These are phyloP conservation scores for Oscheius sp. DNA, from an alignment of 2,888 invertebrate genomes.

Conservation along the genomic window DNA sequence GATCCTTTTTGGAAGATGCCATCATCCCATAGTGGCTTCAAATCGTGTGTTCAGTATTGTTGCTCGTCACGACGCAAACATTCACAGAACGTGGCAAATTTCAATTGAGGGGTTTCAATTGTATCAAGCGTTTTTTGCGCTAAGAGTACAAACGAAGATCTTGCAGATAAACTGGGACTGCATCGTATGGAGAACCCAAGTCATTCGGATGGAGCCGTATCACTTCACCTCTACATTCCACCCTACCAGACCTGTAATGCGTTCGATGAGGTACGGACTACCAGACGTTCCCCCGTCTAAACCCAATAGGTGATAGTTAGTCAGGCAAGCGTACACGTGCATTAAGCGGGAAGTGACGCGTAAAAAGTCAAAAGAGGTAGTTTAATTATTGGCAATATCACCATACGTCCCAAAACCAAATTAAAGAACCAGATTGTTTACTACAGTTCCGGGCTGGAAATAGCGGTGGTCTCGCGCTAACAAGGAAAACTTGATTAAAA, in stretches of 20 bases:
- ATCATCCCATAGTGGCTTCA: too few relatives aligned
- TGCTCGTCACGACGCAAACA: too few relatives aligned
- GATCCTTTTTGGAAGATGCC: too few relatives aligned
- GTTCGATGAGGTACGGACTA: constrained; percentile 83
- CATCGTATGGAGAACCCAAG: constrained; percentile 95
- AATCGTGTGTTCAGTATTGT: too few relatives aligned
- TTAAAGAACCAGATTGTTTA: constrained; percentile 11
- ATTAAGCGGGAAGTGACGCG: too few relatives aligned
- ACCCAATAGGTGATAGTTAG: too few relatives aligned
- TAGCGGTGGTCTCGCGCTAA: background rate
- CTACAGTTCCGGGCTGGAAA: constrained; percentile 3
- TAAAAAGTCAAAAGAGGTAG: too few relatives aligned
- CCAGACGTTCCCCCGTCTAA: background rate
- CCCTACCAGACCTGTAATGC: constrained; percentile 89
- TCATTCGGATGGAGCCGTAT: constrained; percentile 87
- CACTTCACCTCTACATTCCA: constrained; percentile 93
- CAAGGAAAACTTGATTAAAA: background rate
- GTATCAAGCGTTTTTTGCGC: background rate
- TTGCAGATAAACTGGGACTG: constrained; percentile 88
- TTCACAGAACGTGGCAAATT: too few relatives aligned
- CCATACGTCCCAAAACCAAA: background rate
- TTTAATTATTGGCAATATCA: background rate
- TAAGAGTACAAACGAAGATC: too few relatives aligned
- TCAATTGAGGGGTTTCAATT: too few relatives aligned
- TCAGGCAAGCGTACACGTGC: too few relatives aligned